Percentiles rank a stretch among this genome's conserved stretches.
phyloP scores from a whole-genome alignment of 2,888 invertebrate genomes.

The Latheticus oryzae region DNA sequence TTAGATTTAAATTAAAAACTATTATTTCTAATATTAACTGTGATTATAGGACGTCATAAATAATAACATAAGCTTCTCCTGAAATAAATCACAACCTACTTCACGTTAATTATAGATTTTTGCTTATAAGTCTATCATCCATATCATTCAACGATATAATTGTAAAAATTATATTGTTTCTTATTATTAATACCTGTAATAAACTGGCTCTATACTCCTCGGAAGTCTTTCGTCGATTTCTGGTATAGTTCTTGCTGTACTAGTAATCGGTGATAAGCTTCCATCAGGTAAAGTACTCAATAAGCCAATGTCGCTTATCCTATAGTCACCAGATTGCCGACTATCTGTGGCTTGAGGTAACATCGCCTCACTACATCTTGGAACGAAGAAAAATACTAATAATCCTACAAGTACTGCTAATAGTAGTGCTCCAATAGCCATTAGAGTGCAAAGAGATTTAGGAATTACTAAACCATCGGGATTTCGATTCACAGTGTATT shows the following conservation, averaged over 20 bases:
- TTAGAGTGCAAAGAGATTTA: slow-evolving; percentile 59
- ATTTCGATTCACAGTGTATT: slow-evolving; percentile 61
- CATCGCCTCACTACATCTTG: slow-evolving; percentile 51
- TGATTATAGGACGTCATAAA: no score
- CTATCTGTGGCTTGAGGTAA: slow-evolving; percentile 23
- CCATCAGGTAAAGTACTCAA: slow-evolving; percentile 17
- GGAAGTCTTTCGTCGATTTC: slow-evolving; percentile 58
- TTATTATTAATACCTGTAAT: slow-evolving; percentile 63
- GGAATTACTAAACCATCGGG: slow-evolving; percentile 58
- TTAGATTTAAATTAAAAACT: no score
- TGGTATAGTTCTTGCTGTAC: slow-evolving; percentile 11
- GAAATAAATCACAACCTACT: no score
- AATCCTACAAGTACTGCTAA: slow-evolving; percentile 61
- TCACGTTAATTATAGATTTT: no score
- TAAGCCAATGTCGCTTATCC: slow-evolving; percentile 25
- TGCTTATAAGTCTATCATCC: no score
- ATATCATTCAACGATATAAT: no score
- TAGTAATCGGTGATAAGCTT: slow-evolving; percentile 3
- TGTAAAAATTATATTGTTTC: no score
- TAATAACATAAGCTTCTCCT: no score
- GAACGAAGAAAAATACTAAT: slow-evolving; percentile 61
- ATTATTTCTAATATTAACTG: no score
- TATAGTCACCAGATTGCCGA: slow-evolving; percentile 9
- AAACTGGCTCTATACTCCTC: slow-evolving; percentile 56
- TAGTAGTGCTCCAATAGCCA: slow-evolving; percentile 61